Evolutionary conservation across 2,113 vertebrate genomes (phyloP).

Genomic region (Chitala chitala): DNA sequence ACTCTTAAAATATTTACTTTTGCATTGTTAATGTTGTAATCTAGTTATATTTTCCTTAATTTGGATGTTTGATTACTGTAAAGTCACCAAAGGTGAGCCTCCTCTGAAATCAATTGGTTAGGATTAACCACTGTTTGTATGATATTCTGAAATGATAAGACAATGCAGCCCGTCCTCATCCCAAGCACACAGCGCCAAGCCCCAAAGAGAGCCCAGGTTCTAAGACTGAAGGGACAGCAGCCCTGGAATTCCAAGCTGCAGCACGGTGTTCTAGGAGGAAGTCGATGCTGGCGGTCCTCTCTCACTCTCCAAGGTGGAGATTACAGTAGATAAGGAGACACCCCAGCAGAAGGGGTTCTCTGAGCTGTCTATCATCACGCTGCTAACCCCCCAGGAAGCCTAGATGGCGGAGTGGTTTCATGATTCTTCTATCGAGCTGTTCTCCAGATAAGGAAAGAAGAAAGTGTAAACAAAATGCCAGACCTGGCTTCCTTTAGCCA

Average conservation of each 20-base stretch:
- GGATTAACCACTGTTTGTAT: too few species aligned
- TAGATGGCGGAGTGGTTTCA: slow-evolving; percentile 68
- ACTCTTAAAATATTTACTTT: too few species aligned
- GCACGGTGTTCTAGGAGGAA: background rate
- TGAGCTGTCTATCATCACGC: slow-evolving; percentile 71
- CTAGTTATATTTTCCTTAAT: too few species aligned
- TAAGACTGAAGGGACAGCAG: background rate
- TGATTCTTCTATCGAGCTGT: slow-evolving; percentile 72
- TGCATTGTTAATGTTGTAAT: too few species aligned
- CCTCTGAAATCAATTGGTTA: too few species aligned
- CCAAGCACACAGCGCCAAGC: background rate
- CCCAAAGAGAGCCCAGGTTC: background rate
- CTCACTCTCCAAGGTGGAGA: slow-evolving; percentile 45
- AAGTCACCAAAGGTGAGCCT: too few species aligned
- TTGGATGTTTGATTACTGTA: too few species aligned
- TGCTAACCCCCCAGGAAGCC: slow-evolving; percentile 71
- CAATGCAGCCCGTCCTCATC: too few species aligned
- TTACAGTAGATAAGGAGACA: slow-evolving; percentile 42
- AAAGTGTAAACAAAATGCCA: slow-evolving; percentile 70
- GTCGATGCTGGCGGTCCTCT: slow-evolving; percentile 35
- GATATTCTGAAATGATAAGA: too few species aligned
- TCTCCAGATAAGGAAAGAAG: slow-evolving; percentile 70
- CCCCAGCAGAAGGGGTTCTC: slow-evolving; percentile 35
- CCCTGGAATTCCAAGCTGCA: background rate
- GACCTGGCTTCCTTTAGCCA: background rate